These are phyloP conservation scores for Psittacula echo DNA, from an alignment of 2,797 vertebrate species.

Conservation along the genomic window DNA sequence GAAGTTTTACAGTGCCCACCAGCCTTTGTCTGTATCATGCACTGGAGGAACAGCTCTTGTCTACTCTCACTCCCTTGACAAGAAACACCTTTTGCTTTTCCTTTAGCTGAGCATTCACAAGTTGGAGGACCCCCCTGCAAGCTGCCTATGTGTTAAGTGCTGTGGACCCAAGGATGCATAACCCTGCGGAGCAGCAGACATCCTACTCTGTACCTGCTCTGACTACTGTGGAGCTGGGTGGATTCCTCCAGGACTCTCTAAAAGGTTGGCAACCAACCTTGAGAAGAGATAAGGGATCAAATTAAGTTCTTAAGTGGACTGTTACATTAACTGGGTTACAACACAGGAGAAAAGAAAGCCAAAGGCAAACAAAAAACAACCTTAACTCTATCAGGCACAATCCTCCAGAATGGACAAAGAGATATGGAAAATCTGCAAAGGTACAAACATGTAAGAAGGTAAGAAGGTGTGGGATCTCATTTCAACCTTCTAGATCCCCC, in stretches of 20 bases:
- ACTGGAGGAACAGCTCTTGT: constrained; percentile 7
- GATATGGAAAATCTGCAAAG: neutral
- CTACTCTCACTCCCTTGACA: constrained; percentile 11
- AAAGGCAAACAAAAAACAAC: neutral
- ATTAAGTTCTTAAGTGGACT: neutral
- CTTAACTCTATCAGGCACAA: neutral
- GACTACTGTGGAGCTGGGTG: neutral
- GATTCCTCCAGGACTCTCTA: neutral
- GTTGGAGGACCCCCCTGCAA: neutral
- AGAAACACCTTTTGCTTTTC: constrained; percentile 9
- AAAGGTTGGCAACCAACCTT: neutral
- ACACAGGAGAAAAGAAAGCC: constrained; percentile 3
- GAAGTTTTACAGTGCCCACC: neutral
- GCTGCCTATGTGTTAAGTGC: neutral
- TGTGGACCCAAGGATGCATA: neutral
- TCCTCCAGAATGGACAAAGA: neutral
- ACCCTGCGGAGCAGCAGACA: neutral
- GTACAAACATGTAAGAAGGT: neutral
- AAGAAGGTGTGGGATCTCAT: neutral
- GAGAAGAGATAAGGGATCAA: neutral
- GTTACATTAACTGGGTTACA: neutral
- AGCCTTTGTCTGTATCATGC: neutral
- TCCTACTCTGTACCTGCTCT: neutral
- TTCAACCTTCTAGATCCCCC: neutral
- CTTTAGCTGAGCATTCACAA: neutral